Base-by-base conservation (phyloP, 2,113 vertebrate species). In the Spilogale gracilis region DNA sequence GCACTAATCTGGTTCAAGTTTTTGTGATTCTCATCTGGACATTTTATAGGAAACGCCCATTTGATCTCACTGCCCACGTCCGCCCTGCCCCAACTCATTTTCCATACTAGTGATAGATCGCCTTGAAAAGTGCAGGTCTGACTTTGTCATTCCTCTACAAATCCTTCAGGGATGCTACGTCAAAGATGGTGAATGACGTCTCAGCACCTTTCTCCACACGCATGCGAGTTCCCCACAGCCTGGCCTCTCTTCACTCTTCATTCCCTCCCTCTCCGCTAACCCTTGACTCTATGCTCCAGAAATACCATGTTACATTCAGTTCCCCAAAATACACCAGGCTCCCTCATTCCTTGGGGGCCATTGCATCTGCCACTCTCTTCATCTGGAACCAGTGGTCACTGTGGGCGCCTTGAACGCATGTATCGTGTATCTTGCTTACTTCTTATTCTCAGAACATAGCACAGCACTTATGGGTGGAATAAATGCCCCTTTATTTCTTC, bases 351-450 rank as follows among this genome's bases (percentile, higher is more conserved):
- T 8, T 2, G 9, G 3, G 6, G 6, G 52, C 9, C 50, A 60
- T 2, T 14, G 23, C 43, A 18, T 9, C 23, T 5, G 6, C 32
- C 48, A 32, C 10, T 50, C 32, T 12, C 78, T 71, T 58, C 1
- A 0, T 4, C 30, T 45, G 7, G 20, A 23, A 54, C 32, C 60
- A 30, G 18, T n/a, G 38, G n/a, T 13, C 2, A 7, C 48, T 0
- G 8, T 27, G 60, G 52, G 21, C 6, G 2, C 20, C 13, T 0
- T 14, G 18, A 69, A 9, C 6, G 0, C 14, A 50, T 20, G 30
- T 25, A 78, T 10, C 0, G 0, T 74, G 50, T 48, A 0, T 58
- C 56, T 45, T 18, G 10, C n/a, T 96, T 48, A 67, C 38, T 65
- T 52, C 48, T 60, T 60, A 21, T 5, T 69, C 30, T 95, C 23